Evolutionary conservation across 2,888 invertebrate genomes (phyloP).

Genomic region (Furcula furcula): DNA sequence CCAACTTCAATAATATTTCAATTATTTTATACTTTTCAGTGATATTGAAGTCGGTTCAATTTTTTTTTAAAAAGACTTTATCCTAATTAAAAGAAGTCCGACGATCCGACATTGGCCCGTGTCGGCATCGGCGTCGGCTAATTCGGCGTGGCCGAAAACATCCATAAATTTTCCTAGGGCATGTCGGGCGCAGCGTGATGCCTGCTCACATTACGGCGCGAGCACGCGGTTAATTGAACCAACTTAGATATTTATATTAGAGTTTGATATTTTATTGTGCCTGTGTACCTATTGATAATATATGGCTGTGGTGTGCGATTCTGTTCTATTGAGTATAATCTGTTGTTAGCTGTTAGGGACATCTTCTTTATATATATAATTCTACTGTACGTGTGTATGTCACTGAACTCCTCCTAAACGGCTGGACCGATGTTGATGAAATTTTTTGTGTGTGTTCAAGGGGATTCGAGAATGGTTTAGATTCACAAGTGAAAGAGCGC

Average conservation of each 20-base stretch:
- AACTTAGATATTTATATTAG: slow-evolving; percentile 54
- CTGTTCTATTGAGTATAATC: neutral
- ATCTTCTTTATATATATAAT: no score
- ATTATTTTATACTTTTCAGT: no score
- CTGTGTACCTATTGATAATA: neutral
- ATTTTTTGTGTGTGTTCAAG: no score
- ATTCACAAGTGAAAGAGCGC: no score
- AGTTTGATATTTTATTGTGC: slow-evolving; percentile 32
- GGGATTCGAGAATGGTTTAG: no score
- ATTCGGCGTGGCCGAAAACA: slow-evolving; percentile 46
- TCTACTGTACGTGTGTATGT: no score
- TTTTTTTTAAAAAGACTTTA: no score
- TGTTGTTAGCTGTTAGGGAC: neutral
- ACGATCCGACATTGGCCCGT: neutral
- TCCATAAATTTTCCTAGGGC: slow-evolving; percentile 48
- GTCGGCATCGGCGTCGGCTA: slow-evolving; percentile 24
- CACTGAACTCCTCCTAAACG: no score
- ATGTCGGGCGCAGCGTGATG: slow-evolving; percentile 57
- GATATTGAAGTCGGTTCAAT: no score
- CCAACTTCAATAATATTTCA: no score
- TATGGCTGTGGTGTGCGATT: neutral
- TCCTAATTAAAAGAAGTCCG: no score
- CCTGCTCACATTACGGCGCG: slow-evolving; percentile 50
- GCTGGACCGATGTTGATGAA: no score
- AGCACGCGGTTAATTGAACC: slow-evolving; percentile 54